A percentile compares a stretch with the other conserved stretches of the same genome.
phyloP scores from a whole-genome alignment of 2,797 vertebrate genomes.

The Rhynchotus rufescens region DNA sequence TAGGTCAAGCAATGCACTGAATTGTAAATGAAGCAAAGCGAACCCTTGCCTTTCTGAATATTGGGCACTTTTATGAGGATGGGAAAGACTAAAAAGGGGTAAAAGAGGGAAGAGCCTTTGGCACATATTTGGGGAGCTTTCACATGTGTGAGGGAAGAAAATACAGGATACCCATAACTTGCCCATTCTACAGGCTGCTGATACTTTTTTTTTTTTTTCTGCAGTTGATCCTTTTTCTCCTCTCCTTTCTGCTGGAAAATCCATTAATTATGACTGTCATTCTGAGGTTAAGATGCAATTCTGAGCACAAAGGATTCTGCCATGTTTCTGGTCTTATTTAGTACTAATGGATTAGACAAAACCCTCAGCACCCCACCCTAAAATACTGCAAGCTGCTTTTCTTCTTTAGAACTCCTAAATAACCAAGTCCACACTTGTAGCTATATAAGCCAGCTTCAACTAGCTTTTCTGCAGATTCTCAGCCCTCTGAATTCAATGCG shows the following conservation, averaged over 20 bases:
- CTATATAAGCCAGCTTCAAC: slow-evolving; percentile 23
- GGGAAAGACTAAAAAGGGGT: neutral
- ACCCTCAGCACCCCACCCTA: slow-evolving; percentile 18
- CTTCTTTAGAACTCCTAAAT: slow-evolving; percentile 11
- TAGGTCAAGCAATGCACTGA: neutral
- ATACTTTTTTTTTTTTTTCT: neutral
- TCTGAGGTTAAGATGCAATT: neutral
- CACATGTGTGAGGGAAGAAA: neutral
- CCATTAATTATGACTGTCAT: slow-evolving; percentile 15
- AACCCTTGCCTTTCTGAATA: neutral
- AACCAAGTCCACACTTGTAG: slow-evolving; percentile 45
- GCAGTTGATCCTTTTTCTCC: neutral
- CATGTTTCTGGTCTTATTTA: neutral
- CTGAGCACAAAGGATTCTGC: neutral
- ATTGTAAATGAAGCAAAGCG: neutral
- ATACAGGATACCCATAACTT: neutral
- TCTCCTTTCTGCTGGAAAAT: neutral
- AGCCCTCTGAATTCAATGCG: slow-evolving; percentile 12
- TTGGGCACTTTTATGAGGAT: neutral
- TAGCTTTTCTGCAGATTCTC: slow-evolving; percentile 41
- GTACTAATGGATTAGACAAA: neutral
- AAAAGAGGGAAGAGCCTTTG: neutral
- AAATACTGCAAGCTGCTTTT: slow-evolving; percentile 46
- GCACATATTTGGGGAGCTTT: neutral
- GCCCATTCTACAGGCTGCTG: neutral